Percentiles rank a stretch among this genome's conserved stretches.
These are phyloP conservation scores for Darevskia nairensis DNA, from an alignment of 2,797 vertebrate genomes.

Conservation along the genomic window DNA sequence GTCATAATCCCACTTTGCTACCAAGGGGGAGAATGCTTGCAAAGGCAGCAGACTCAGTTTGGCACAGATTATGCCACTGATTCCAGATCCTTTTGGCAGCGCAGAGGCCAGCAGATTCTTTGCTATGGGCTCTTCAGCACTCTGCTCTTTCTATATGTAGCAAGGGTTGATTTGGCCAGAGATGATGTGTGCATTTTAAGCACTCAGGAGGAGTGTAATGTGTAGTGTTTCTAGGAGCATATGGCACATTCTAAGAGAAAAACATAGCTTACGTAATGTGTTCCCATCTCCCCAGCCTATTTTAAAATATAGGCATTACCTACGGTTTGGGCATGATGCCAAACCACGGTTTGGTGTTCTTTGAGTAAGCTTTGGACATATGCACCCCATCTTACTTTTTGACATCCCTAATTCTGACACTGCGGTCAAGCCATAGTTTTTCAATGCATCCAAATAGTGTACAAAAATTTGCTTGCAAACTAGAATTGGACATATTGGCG, in stretches of 20 bases:
- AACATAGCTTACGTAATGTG: not conserved
- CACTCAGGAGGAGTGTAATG: not conserved
- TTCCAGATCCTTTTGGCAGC: not conserved
- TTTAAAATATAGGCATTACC: not conserved
- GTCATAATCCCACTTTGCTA: constrained; percentile 55
- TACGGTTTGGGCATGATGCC: not conserved
- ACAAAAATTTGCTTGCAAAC: not conserved
- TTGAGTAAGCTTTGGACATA: not conserved
- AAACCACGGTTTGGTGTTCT: not conserved
- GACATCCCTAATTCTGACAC: not conserved
- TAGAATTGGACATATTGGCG: not conserved
- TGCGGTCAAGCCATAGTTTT: not conserved
- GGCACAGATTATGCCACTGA: not conserved
- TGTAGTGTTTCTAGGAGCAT: not conserved
- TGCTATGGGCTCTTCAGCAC: accelerated
- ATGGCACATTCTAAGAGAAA: not conserved
- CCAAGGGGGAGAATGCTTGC: constrained; percentile 82
- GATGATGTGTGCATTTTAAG: not conserved
- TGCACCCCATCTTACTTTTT: too few relatives aligned
- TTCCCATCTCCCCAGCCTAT: not conserved
- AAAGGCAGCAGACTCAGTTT: constrained; percentile 68
- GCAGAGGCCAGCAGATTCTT: not conserved
- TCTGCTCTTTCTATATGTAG: not conserved
- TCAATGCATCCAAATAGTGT: too few relatives aligned
- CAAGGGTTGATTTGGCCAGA: not conserved